These are phyloP conservation scores for Stichopus chloronotus DNA, from an alignment of 35 echinoderm and acorn worm species.

Conservation along the genomic window DNA sequence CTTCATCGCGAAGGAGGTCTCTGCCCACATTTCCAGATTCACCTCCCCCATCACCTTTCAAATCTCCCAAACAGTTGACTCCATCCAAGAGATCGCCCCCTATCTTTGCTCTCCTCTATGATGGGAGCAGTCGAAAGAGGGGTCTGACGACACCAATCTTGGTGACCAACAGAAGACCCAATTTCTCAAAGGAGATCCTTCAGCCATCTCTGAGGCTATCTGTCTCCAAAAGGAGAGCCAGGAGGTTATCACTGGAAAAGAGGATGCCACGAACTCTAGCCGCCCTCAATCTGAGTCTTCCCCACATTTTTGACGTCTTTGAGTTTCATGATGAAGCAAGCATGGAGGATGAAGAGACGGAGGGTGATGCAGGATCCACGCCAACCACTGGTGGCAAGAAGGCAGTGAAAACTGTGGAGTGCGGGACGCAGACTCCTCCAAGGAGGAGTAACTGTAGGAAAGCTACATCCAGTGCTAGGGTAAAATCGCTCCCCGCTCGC, in stretches of 20 bases:
- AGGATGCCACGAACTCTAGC: constrained; percentile 20
- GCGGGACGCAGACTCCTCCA: constrained; percentile 54
- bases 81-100: constrained; percentile 45
- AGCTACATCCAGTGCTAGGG: not conserved
- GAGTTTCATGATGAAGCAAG: constrained; percentile 56
- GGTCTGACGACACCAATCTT: constrained; percentile 51
- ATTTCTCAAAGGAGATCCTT: constrained; percentile 42
- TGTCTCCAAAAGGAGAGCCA: constrained; percentile 19
- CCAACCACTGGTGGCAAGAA: not conserved
- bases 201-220: constrained; percentile 46
- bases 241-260: constrained; percentile 32
- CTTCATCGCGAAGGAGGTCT: constrained; percentile 59
- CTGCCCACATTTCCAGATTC: constrained; percentile 50
- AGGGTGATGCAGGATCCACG: not conserved
- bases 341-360: not conserved
- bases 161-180: constrained; percentile 50
- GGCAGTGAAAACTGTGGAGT: constrained; percentile 22
- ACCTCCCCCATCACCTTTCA: constrained; percentile 52
- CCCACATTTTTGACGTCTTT: constrained; percentile 60
- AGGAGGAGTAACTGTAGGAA: not conserved
- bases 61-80: constrained; percentile 40
- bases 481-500: constrained; percentile 31
- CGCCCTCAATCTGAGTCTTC: constrained; percentile 49
- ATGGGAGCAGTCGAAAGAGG: constrained; percentile 32
- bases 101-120: constrained; percentile 61